Base-by-base conservation (phyloP, 2,888 invertebrate species). In the Tetragonisca angustula region DNA sequence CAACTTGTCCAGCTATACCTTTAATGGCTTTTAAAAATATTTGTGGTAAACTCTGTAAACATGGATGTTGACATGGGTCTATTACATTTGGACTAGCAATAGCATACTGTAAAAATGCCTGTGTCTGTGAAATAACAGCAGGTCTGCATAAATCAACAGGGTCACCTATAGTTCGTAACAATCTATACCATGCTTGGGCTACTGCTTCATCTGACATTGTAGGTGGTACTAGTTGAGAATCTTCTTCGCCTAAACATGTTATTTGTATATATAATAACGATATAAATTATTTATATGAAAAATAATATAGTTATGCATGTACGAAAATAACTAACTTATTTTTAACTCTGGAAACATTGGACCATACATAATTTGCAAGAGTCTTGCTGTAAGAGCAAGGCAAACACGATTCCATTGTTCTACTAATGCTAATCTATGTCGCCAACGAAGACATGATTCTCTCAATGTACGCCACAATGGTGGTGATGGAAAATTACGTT, bases 391-490 rank as follows among this genome's bases (percentile, higher is more conserved):
- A 81, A 99, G 96, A 2, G 98, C 97, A 71, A 98, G 96, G 94
- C 98, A 99, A 54, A 98, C 98, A 85, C 98, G 96, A 95, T 98
- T 98, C 99, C 99, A 99, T 93, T 99, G 99, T 94, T 98, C 98
- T 49, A 99, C 97, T 13, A 99, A 96, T 56, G 98, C 98, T 83
- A 98, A 96, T 83, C 99, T 97, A 95, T 99, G 99, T 19, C 99
- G 96, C 99, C 99, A 99, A 92, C 97, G 97, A 91, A 97, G 96
- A 94, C 98, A 98, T 92, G 98, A 98, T 95, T 98, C 98, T 90
- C 98, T 96, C 85, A 99, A 95, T 0, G 99, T 99, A 94, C 98
- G 98, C 99, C 99, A 99, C 88, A 99, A 95, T 1, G 98, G 98
- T 11, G 99, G 99, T 5, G 98, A 97, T 0, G 99, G 99, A 95